A percentile compares a stretch with the other conserved stretches of the same genome.
These are phyloP conservation scores for Plecotus auritus DNA, from an alignment of 2,113 vertebrate genomes.

Conservation along the genomic window DNA sequence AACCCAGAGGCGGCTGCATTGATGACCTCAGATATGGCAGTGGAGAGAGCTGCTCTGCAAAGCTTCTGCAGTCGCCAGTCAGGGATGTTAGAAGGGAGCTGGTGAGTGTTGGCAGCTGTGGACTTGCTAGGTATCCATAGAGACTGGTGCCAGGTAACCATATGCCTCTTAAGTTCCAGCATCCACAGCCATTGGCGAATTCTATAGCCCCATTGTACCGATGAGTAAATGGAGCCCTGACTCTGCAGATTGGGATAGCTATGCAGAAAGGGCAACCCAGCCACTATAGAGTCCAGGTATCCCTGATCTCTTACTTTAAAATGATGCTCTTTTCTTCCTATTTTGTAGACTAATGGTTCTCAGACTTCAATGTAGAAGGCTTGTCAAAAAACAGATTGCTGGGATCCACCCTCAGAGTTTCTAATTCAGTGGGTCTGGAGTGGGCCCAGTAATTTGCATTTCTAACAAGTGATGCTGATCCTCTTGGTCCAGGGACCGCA, in stretches of 20 bases:
- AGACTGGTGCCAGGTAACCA: slow-evolving; percentile 62
- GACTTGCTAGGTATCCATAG: slow-evolving; percentile 62
- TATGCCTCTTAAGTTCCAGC: background rate
- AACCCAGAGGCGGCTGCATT: slow-evolving; percentile 35
- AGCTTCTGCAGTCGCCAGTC: background rate
- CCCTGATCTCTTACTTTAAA: background rate
- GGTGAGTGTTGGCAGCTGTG: slow-evolving; percentile 5
- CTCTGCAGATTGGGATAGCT: background rate
- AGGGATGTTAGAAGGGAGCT: background rate
- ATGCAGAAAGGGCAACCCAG: background rate
- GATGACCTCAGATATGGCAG: slow-evolving; percentile 36
- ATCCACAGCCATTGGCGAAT: background rate
- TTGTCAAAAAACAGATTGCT: background rate
- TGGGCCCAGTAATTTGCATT: background rate
- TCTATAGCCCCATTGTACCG: slow-evolving; percentile 36
- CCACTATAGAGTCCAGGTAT: background rate
- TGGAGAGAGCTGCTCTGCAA: slow-evolving; percentile 7
- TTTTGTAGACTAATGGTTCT: background rate
- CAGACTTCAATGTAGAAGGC: background rate
- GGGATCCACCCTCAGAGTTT: background rate
- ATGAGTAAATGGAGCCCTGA: slow-evolving; percentile 1
- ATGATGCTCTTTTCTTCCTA: background rate
- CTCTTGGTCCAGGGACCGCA: background rate
- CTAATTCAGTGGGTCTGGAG: background rate
- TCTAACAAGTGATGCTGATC: background rate